Base-by-base conservation (phyloP, 2,888 invertebrate genomes). In the Oxyteleia sp. region DNA sequence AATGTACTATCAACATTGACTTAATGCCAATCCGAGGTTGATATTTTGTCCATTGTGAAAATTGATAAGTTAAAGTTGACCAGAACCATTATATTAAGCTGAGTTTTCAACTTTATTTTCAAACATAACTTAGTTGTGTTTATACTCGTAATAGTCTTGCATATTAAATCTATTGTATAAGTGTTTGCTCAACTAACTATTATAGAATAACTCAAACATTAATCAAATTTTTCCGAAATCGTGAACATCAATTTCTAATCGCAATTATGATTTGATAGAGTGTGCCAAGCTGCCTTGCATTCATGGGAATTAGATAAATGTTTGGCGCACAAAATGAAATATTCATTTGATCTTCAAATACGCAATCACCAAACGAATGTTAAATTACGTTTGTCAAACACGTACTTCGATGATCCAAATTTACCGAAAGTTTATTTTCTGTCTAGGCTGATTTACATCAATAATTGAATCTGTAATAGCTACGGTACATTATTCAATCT, bases 321-420 rank as follows among this genome's bases (percentile, higher is more conserved):
- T 55, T 64, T 51, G 51, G 23, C 45, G 26, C 61, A 51, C 20
- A 49, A 29, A 59, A 66, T 66, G 20, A 66, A 75, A 66, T 66
- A 75, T 75, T 45, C 55, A 45, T 38, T 38, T 35, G 57, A 59
- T 68, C 35, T 68, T 59, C 61, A 61, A 59, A 76, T 45, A 76
- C 16, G 49, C 43, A 11, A 43, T 68, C 20, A 32, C 51, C 45
- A 61, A 76, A 61, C 57, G 41, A 66, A 75, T 75, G 57, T 49
- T 66, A 47, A 75, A 57, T 66, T 49, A 74, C 38, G 57, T 64
- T 64, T 75, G 57, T 38, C 57, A 57, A 53, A 64, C 41, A 76
- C 32, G 20, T 59, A 49, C 26, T 75, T n/a, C 18, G 13, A 7
- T 15, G 11, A 11, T 47, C 59, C 29, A 49, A 66, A 76, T 66